Base-by-base conservation (phyloP, 2,797 vertebrate species). In the Sebastes flavidus region DNA sequence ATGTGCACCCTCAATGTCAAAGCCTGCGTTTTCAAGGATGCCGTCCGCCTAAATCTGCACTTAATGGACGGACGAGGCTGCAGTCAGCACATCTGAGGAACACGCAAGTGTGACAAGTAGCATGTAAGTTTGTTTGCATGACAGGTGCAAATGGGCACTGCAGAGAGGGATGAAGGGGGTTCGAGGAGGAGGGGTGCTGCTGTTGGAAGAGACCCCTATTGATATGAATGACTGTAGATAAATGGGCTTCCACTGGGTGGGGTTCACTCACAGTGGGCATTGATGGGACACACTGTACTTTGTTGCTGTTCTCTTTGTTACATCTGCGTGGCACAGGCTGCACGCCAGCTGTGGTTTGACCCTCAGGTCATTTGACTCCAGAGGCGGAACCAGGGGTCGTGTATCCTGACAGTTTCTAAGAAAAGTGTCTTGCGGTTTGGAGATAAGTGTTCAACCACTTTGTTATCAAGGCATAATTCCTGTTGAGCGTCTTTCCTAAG, bases 151-250 rank as follows among this genome's bases (percentile, higher is more conserved):
- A 82, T 63, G 54, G 59, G 54, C 42, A 34, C 62, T 70, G 12
- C 55, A 54, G 46, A 49, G 69, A 65, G 67, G 77, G 58, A 62
- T 74, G 61, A 71, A 65, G 67, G 29, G 27, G 8, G 55, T 71
- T 49, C 0, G 12, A 61, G 24, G 32, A 59, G 22, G 56, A 54
- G 59, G 29, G 61, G n/a, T 59, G 42, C 56, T 79, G 69, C 79
- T 78, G 56, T 77, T 72, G 55, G 34, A 70, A 61, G 63, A 76
- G 78, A 69, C 81, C 77, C 27, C 54, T 59, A 63, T 61, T 80
- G 75, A 73, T 91, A 87, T 88, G 84, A 92, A 89, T 85, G 84
- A 75, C 82, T 91, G 72, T 58, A 89, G 85, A 92, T 90, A 86
- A 92, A 92, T 90, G 52, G 55, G 32, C 56, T 73, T 83, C 78